Evolutionary conservation across 2,113 vertebrate genomes (phyloP), one percentile per base, ranked within the genome.

Genomic region (Apteryx mantelli): DNA sequence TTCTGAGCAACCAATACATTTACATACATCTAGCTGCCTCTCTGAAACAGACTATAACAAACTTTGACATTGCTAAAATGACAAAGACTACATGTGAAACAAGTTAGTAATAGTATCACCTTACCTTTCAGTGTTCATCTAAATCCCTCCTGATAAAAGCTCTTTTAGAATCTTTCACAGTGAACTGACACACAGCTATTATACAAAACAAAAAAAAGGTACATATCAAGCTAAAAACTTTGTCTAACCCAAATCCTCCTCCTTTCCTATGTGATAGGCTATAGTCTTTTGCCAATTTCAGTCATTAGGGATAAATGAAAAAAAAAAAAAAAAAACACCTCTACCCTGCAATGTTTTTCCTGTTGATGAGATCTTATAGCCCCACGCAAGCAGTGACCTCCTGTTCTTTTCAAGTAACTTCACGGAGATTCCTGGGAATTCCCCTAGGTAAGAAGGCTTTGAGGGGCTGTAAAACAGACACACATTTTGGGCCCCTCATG

Each of bases 391-490:
- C 65, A 84, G 69, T 7, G 1, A 94, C 89, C 65, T 78, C 48
- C 73, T 80, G 61, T 75, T 71, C 92, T 94, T 93, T 94, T 82
- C 52, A 91, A 92, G 89, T 93, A 36, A 63, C 74, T 94, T 92
- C 86, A 89, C 44, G 63, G 61, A 82, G 83, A 88, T 74, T 86
- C 81, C 53, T 56, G 65, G 74, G 70, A 95, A 93, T 95, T 95
- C 53, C 86, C 26, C 87, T 73, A 48, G 58, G 75, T 95, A 86
- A 88, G 73, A 82, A 61, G 36, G 86, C 91, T 95, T 87, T 93
- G 92, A 69, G 84, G 69, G 69, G n/a, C 69, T 91, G 6, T 42
- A 96, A 88, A 63, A 82, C 77, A 88, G 70, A 82, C n/a, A 79
- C 28, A 52, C 30, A 22, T 53, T 79, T 74, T 88, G 78, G 94